phyloP scores from a whole-genome alignment of 2,797 vertebrate species.

The Cuculus canorus region DNA sequence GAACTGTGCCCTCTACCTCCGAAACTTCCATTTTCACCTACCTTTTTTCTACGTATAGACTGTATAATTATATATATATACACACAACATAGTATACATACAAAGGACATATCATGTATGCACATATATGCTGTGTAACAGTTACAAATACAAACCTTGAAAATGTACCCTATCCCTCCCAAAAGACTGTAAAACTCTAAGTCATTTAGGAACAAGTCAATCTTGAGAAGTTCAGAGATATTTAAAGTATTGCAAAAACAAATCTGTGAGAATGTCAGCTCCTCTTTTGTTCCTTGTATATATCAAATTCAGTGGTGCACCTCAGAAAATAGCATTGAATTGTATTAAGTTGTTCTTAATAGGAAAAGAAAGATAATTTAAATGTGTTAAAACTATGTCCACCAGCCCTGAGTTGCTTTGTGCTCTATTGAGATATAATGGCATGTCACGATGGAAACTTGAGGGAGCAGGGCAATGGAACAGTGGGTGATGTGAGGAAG shows the following conservation, averaged over 20 bases:
- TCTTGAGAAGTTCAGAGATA: background rate
- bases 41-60: background rate
- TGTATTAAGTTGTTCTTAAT: background rate
- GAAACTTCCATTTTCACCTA: background rate
- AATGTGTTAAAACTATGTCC: background rate
- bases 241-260: background rate
- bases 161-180: background rate
- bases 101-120: no score
- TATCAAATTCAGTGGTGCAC: background rate
- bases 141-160: background rate
- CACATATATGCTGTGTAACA: background rate
- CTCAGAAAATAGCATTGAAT: background rate
- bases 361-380: background rate
- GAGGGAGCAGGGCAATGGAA: background rate
- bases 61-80: background rate
- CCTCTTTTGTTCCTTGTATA: background rate
- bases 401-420: background rate
- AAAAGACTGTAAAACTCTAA: background rate
- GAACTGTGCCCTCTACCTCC: background rate
- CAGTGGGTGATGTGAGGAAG: background rate
- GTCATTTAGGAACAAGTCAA: background rate
- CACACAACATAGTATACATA: background rate
- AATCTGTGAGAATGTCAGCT: background rate
- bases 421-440: background rate
- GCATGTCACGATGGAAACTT: background rate